Percentiles rank a stretch among this genome's conserved stretches.
Conservation (phyloP, 1,140 invertebrate species). For the Bombus affinis region DNA sequence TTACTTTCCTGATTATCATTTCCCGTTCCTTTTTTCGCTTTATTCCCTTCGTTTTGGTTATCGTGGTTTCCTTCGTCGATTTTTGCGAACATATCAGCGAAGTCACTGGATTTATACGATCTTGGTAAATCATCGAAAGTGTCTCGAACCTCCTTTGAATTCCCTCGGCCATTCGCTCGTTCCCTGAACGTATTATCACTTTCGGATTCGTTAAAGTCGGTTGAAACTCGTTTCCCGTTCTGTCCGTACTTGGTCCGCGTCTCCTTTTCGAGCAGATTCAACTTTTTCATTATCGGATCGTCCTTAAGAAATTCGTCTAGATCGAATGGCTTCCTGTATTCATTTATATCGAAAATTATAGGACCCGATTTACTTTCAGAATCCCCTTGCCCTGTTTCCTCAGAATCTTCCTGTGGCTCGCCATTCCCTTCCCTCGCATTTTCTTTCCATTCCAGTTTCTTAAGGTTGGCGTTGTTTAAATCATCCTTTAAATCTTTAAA, state of each 20-base stretch:
- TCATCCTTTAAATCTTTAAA: background rate
- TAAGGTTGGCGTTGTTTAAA: background rate
- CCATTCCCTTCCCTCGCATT: background rate
- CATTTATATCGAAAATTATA: slow-evolving; percentile 68
- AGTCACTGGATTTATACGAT: background rate
- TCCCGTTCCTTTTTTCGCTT: too few species aligned
- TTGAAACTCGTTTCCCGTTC: slow-evolving; percentile 36
- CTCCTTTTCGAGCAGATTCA: slow-evolving; percentile 36
- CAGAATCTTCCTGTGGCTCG: slow-evolving; percentile 7
- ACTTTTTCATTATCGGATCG: slow-evolving; percentile 50
- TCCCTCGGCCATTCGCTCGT: background rate
- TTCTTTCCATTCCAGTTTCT: background rate
- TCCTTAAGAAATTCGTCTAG: slow-evolving; percentile 68
- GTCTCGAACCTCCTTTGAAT: background rate
- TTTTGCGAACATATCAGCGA: background rate
- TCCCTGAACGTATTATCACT: slow-evolving; percentile 34
- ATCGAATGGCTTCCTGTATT: slow-evolving; percentile 70
- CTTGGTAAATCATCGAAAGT: background rate
- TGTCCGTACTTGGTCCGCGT: slow-evolving; percentile 24
- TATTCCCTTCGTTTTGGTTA: too few species aligned
- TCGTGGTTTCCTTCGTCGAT: background rate
- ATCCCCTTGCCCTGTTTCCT: slow-evolving; percentile 57
- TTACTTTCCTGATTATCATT: background rate
- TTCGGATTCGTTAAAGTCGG: slow-evolving; percentile 35
- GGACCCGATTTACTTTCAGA: slow-evolving; percentile 37